Conservation (phyloP, 2,888 invertebrate species). For the Atherix ibis region DNA sequence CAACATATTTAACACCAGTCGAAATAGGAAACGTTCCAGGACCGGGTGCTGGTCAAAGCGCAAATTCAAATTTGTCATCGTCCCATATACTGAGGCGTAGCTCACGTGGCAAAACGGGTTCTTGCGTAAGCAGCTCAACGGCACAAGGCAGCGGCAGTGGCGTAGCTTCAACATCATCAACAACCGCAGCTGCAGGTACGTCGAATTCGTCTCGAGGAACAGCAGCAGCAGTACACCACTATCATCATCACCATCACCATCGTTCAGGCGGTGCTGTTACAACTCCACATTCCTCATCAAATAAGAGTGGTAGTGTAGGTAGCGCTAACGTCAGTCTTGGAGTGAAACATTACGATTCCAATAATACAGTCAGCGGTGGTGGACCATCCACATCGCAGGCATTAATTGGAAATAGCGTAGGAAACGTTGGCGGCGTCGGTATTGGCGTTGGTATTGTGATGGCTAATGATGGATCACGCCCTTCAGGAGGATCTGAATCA, state of each 20-base stretch:
- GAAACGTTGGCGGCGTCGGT: neutral
- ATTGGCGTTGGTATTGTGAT: conserved; percentile 10
- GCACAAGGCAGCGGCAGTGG: conserved; percentile 21
- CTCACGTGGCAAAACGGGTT: conserved; percentile 34
- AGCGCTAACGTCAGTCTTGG: conserved; percentile 1
- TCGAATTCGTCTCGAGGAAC: conserved; percentile 13
- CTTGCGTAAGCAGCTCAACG: conserved; percentile 27
- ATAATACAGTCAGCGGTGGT: conserved; percentile 6
- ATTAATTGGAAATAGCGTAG: conserved; percentile 4
- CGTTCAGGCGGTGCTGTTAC: conserved; percentile 14
- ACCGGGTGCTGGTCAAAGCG: neutral
- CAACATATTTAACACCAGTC: conserved; percentile 12
- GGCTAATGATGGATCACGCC: conserved; percentile 16
- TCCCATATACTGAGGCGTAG: conserved; percentile 29
- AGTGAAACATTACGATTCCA: conserved; percentile 10
- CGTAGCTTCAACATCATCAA: conserved; percentile 17
- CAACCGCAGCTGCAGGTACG: conserved; percentile 15
- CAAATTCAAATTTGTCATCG: conserved; percentile 15
- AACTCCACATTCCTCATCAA: conserved; percentile 11
- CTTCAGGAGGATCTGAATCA: conserved; percentile 18
- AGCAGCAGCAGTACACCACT: conserved; percentile 11
- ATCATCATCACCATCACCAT: conserved; percentile 11
- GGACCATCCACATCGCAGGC: conserved; percentile 8
- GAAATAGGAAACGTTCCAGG: conserved; percentile 8
- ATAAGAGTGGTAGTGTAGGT: conserved; percentile 2